Conservation (phyloP, 2,888 invertebrate genomes). For the Apamea anceps region DNA sequence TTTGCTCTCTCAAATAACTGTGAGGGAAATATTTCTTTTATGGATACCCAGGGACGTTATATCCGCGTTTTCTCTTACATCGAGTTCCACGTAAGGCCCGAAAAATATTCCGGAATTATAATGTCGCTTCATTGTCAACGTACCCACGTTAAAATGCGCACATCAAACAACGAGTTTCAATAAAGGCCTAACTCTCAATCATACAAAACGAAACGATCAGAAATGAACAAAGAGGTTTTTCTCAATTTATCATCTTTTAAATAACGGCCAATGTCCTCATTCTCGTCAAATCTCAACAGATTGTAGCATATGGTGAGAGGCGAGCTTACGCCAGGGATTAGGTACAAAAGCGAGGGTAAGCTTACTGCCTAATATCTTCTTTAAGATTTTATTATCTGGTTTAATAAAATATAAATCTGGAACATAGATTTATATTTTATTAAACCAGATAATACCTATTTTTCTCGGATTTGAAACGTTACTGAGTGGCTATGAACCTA, state of each 20-base stretch:
- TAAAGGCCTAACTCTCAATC: constrained; percentile 40
- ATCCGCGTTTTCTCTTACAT: constrained; percentile 52
- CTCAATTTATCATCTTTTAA: constrained; percentile 48
- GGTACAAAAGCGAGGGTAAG: constrained; percentile 61
- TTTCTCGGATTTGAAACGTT: constrained; percentile 13
- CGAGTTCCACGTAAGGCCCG: constrained; percentile 39
- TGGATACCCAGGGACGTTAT: constrained; percentile 54
- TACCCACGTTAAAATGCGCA: constrained; percentile 22
- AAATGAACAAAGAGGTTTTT: constrained; percentile 50
- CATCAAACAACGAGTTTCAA: constrained; percentile 46
- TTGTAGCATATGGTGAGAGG: constrained; percentile 58
- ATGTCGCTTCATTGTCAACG: constrained; percentile 42
- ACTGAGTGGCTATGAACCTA: neutral
- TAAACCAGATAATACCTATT: too few relatives aligned
- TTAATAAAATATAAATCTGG: constrained; percentile 46
- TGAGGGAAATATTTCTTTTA: constrained; percentile 64
- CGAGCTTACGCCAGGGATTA: constrained; percentile 64
- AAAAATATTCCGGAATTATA: constrained; percentile 48
- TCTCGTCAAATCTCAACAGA: constrained; percentile 62
- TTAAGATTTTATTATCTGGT: constrained; percentile 63
- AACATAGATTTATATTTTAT: too few relatives aligned
- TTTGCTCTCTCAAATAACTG: constrained; percentile 59
- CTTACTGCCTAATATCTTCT: constrained; percentile 62
- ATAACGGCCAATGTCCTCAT: constrained; percentile 41
- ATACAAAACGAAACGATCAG: constrained; percentile 43